Evolutionary conservation across 2,888 invertebrate genomes (phyloP).

Genomic region (Vannuccia rotundouncinata): DNA sequence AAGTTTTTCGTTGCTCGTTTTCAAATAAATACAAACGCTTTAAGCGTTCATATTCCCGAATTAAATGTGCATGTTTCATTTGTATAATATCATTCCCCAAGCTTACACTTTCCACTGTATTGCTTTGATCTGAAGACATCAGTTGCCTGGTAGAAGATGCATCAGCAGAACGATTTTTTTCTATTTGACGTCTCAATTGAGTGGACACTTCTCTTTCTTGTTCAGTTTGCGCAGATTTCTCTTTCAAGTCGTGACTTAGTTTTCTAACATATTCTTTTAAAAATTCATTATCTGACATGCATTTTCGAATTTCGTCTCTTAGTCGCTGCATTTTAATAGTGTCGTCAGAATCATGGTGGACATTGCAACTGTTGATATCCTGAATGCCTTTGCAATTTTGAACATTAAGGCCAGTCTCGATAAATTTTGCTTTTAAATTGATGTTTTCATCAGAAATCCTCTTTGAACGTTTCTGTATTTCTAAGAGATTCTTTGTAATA

Average conservation of each 20-base stretch:
- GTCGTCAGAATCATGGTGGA: neutral
- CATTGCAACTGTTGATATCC: too few relatives aligned
- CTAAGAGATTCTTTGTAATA: neutral
- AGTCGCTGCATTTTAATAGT: slow-evolving; percentile 3
- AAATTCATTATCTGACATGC: slow-evolving; percentile 3
- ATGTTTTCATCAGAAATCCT: slow-evolving; percentile 17
- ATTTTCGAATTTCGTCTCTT: neutral
- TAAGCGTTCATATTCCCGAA: neutral
- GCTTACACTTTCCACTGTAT: neutral
- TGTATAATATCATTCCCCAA: neutral
- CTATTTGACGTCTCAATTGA: too few relatives aligned
- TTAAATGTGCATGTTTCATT: neutral
- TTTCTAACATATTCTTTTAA: slow-evolving; percentile 28
- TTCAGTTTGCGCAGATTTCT: too few relatives aligned
- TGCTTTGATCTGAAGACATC: too few relatives aligned
- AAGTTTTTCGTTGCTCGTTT: neutral
- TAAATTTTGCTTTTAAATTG: slow-evolving; percentile 9
- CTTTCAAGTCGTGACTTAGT: neutral
- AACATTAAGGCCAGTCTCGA: slow-evolving; percentile 14
- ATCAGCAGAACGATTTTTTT: too few relatives aligned
- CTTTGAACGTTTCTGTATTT: slow-evolving; percentile 4
- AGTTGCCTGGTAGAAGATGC: neutral
- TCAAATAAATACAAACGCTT: neutral
- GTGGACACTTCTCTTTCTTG: slow-evolving; percentile 25
- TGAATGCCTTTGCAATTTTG: slow-evolving; percentile 6